phyloP scores from a whole-genome alignment of 2,113 vertebrate species.

The Mormyrus iriodes region DNA sequence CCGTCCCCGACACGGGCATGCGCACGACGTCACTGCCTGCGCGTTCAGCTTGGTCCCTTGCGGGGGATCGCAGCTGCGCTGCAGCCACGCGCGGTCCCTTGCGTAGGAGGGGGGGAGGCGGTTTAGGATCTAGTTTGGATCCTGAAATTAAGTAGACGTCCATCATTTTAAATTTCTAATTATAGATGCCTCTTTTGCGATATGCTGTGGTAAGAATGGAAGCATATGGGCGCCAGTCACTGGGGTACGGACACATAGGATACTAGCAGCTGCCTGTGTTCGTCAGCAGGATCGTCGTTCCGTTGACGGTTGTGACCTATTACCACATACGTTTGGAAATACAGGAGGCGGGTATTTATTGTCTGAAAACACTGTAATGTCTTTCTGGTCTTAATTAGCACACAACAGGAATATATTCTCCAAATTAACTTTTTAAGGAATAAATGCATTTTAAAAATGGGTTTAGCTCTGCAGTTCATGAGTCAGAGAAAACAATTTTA shows the following conservation, averaged over 20 bases:
- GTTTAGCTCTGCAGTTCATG: background rate
- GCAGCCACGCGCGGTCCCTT: background rate
- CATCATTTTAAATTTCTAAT: background rate
- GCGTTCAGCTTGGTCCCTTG: background rate
- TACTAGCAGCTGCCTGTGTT: background rate
- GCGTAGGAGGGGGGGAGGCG: background rate
- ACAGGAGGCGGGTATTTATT: background rate
- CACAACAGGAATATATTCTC: background rate
- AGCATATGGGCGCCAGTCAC: background rate
- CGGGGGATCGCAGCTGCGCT: background rate
- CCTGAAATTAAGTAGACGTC: background rate
- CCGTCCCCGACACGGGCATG: conserved; percentile 16
- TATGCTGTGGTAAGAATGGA: background rate
- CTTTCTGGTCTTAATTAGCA: background rate
- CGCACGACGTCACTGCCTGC: conserved; percentile 19
- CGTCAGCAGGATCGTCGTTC: background rate
- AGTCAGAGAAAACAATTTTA: background rate
- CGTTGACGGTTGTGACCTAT: background rate
- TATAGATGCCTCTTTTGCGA: background rate
- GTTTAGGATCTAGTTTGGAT: background rate
- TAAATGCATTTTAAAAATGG: background rate
- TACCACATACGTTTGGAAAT: background rate
- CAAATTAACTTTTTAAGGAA: background rate
- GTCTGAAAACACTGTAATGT: background rate
- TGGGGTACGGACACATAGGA: background rate